Evolutionary conservation across 1,140 invertebrate genomes (phyloP).

Genomic region (Orius insidiosus): DNA sequence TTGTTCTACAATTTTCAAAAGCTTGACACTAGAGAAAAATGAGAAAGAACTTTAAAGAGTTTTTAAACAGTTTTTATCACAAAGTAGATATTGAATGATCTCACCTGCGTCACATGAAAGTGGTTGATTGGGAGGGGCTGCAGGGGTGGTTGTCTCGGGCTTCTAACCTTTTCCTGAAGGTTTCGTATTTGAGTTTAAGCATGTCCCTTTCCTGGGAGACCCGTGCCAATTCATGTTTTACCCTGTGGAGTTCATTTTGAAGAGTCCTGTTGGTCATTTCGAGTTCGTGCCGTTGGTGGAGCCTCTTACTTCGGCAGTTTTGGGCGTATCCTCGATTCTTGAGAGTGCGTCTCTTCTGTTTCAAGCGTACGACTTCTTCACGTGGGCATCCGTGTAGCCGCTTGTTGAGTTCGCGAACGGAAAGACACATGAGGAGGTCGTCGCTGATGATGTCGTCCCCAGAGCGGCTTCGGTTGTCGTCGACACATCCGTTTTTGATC

Average conservation of each 20-base stretch:
- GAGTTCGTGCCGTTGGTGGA: slow-evolving; percentile 71
- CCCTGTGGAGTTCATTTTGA: slow-evolving; percentile 49
- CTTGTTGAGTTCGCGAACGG: slow-evolving; percentile 91
- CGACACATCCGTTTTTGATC: slow-evolving; percentile 29
- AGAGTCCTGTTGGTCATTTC: slow-evolving; percentile 68
- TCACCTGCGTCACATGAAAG: too few species aligned
- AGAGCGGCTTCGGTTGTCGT: slow-evolving; percentile 28
- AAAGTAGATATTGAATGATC: too few species aligned
- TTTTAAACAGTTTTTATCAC: too few species aligned
- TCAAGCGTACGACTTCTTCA: slow-evolving; percentile 76
- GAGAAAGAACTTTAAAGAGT: too few species aligned
- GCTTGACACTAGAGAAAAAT: too few species aligned
- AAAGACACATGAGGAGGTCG: slow-evolving; percentile 70
- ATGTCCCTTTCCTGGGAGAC: slow-evolving; percentile 18
- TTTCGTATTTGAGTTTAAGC: slow-evolving; percentile 18
- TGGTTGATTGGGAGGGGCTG: too few species aligned
- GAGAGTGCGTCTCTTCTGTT: slow-evolving; percentile 89
- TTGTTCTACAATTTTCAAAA: too few species aligned
- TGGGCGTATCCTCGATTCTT: slow-evolving; percentile 99
- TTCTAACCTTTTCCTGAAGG: slow-evolving; percentile 9
- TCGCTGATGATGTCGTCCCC: slow-evolving; percentile 54
- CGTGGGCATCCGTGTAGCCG: slow-evolving; percentile 78
- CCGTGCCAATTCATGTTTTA: slow-evolving; percentile 42
- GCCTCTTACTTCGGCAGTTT: slow-evolving; percentile 84
- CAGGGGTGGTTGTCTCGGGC: slow-evolving; percentile 9